Evolutionary conservation across 2,113 vertebrate species (phyloP), one percentile per base, ranked within the genome.

Genomic region (Odontesthes bonariensis): DNA sequence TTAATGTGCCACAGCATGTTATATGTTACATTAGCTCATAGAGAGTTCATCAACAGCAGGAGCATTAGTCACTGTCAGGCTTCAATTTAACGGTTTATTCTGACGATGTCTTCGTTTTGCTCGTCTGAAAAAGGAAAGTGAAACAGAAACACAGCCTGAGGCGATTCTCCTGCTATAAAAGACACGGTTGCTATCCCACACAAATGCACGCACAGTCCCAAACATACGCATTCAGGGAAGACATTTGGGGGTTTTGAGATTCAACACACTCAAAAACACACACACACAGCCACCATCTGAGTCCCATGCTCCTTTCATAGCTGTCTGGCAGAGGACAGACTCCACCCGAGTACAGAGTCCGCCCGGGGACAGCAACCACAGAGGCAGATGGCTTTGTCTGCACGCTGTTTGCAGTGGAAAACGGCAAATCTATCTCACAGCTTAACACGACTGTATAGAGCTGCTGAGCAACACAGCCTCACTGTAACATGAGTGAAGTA

Each of bases 331-430:
- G 75, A 60, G 69, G 40, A 49, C 44, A 14, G 55, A 16, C 65
- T 84, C 82, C n/a, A 56, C 87, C 83, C 12, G 27, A 27, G 27
- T 27, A 27, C 27, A 17, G 55, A 16, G 68, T 83, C 82, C n/a
- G 60, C 87, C 83, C 12, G 47, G 60, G 84, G 88, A 89, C 75
- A 68, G n/a, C 51, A 80, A 73, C 55, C 49, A 56, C 56, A 33
- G 57, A 56, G 73, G 76, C 90, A 90, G 89, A 92, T 90, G 84
- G 84, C 66, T 83, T 63, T 51, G 78, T 87, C 84, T 82, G 42
- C 76, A 69, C n/a, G 79, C 75, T 62, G 69, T 65, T 79, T 47
- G 67, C 10, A 11, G 10, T 65, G 60, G 59, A 51, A 87, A 79
- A 80, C 17, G 19, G 55, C 56, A 47, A 72, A 79, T 68, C 13